Evolutionary conservation across 2,113 vertebrate genomes (phyloP), one percentile per base, ranked within the genome.

Genomic region (Willisornis vidua): DNA sequence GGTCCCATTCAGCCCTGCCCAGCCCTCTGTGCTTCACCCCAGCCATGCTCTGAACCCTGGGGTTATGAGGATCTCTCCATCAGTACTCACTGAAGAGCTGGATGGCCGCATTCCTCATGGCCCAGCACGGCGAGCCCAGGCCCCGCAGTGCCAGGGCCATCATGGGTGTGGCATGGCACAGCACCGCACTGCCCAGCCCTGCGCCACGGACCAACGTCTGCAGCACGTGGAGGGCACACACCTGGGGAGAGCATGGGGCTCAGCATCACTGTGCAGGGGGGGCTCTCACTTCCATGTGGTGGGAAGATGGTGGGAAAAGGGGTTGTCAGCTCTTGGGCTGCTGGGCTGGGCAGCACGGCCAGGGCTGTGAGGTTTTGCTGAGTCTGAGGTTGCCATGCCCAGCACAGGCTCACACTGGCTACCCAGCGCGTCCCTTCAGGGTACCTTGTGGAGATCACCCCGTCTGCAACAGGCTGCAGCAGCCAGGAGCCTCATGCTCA

Each of bases 21-120:
- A 1, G 3, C 0, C 9, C 25, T 12, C 23, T 10, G 1, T 2
- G 0, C 45, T 80, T 68, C 7, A 7, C 14, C 10, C 26, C 4
- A 5, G 14, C 23, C 14, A 62, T 26, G 59, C 19, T 61, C 14
- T 0, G 0, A 29, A 22, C 22, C 4, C 35, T 0, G 1, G 2
- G 6, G 14, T 16, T 26, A 55, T 25, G 41, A 29, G n/a, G 58
- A 13, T 20, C 8, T 63, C 48, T 54, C 31, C 19, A 4, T 16
- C 3, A 0, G 41, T 59, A 97, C 98, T 96, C 97, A 99, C 99
- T 99, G 98, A 99, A 99, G 62, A 99, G 98, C 91, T 99, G 99
- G 92, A 99, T 97, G 58, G 99, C 98, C 2, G 99, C 99, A 1
- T 99, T 99, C 94, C 98, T 98, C 99, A 99, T 99, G 85, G 98